Conservation (phyloP, 2,797 vertebrate genomes). For the Sciurus carolinensis region DNA sequence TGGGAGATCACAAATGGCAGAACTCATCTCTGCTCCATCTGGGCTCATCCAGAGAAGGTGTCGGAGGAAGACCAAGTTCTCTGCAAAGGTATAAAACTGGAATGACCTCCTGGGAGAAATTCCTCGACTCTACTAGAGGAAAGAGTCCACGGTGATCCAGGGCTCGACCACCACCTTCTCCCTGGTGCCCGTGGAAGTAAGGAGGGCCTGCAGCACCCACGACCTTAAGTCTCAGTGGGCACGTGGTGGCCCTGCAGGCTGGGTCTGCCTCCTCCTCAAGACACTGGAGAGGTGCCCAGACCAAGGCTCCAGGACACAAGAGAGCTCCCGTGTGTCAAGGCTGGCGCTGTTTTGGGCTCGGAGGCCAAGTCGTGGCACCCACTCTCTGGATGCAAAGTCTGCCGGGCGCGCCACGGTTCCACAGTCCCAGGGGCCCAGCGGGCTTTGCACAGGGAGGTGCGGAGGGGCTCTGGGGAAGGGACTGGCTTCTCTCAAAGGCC, state of each 20-base stretch:
- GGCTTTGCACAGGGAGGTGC: not conserved
- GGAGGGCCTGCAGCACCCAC: not conserved
- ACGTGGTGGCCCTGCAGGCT: not conserved
- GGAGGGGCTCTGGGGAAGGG: not conserved
- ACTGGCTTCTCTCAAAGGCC: conserved; percentile 15
- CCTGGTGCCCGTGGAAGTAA: not conserved
- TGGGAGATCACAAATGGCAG: not conserved
- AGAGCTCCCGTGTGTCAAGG: not conserved
- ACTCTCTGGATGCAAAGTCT: not conserved
- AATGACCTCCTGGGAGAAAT: not conserved
- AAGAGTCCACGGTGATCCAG: not conserved
- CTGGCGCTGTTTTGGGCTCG: not conserved
- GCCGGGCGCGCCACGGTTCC: not conserved
- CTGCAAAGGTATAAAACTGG: not conserved
- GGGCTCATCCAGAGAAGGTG: not conserved
- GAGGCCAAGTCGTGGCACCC: not conserved
- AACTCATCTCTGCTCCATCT: not conserved
- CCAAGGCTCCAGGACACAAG: fast-evolving
- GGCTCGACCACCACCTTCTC: not conserved
- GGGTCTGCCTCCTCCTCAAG: not conserved
- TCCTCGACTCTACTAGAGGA: not conserved
- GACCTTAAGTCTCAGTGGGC: not conserved
- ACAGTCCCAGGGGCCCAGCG: not conserved
- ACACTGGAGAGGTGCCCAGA: fast-evolving
- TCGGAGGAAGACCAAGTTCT: not conserved